Evolutionary conservation across 2,888 invertebrate genomes (phyloP).

Genomic region (Lamellibrachia columna): DNA sequence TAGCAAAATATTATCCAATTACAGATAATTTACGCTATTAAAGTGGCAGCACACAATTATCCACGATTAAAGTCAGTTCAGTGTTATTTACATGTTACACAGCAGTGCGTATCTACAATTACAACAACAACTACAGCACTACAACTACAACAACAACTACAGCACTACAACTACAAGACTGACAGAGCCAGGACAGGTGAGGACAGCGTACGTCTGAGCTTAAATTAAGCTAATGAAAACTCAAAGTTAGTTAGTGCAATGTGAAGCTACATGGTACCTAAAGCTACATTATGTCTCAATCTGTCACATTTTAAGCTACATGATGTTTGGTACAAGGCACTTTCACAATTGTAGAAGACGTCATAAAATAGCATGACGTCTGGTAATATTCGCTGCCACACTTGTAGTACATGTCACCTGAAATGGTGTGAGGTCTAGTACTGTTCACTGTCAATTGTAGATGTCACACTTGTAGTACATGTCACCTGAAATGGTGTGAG

Average conservation of each 20-base stretch:
- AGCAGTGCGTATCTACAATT: background rate
- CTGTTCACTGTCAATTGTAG: no score
- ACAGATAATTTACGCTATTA: background rate
- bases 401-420: no score
- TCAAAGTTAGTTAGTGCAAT: no score
- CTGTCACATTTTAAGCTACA: background rate
- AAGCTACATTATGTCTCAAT: background rate
- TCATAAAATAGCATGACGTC: background rate
- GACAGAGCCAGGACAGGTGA: background rate
- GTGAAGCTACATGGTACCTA: background rate
- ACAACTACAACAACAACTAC: background rate
- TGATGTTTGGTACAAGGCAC: background rate
- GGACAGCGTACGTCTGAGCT: background rate
- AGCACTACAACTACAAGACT: background rate
- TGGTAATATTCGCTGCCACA: background rate
- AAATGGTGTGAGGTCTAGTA: no score
- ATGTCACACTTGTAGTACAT: no score
- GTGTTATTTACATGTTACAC: background rate
- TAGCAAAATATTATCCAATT: background rate
- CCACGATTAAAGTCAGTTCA: background rate
- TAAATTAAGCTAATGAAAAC: background rate
- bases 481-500: background rate
- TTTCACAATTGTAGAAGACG: background rate
- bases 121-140: background rate
- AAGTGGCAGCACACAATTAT: background rate